Evolutionary conservation across 2,113 vertebrate species (phyloP).

Genomic region (Sus scrofa): DNA sequence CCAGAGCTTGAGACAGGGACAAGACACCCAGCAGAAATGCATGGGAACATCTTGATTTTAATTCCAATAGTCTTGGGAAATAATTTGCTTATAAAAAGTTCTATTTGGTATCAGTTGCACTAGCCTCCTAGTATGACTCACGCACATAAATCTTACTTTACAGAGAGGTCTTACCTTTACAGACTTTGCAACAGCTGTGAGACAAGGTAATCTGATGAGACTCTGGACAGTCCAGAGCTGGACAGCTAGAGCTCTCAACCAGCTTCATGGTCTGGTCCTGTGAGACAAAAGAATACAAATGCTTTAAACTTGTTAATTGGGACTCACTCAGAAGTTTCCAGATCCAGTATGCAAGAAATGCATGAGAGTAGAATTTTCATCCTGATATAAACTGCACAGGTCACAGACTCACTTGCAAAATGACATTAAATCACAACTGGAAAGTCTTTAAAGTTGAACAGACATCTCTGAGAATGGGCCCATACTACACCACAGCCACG

Average conservation of each 20-base stretch:
- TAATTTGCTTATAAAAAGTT: slow-evolving; percentile 19
- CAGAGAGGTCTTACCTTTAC: slow-evolving; percentile 92
- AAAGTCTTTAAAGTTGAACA: background rate
- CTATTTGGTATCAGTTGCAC: background rate
- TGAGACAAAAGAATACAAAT: slow-evolving; percentile 62
- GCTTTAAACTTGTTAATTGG: background rate
- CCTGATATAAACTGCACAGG: background rate
- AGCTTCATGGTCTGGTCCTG: slow-evolving; percentile 95
- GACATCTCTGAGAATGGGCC: background rate
- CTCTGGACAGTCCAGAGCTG: slow-evolving; percentile 92
- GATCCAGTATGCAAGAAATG: background rate
- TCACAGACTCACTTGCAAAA: background rate
- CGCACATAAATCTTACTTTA: background rate
- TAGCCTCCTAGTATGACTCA: background rate
- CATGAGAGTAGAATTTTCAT: background rate
- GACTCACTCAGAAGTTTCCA: background rate
- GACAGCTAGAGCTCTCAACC: slow-evolving; percentile 89
- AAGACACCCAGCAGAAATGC: background rate
- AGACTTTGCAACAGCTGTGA: slow-evolving; percentile 97
- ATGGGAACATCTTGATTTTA: background rate
- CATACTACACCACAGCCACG: background rate
- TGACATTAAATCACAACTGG: background rate
- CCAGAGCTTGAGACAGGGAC: background rate
- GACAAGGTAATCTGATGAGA: slow-evolving; percentile 94
- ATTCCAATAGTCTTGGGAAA: background rate